Percentiles rank a stretch among this genome's conserved stretches.
Conservation (phyloP, 2,797 vertebrate species). For the Antennarius maculatus region DNA sequence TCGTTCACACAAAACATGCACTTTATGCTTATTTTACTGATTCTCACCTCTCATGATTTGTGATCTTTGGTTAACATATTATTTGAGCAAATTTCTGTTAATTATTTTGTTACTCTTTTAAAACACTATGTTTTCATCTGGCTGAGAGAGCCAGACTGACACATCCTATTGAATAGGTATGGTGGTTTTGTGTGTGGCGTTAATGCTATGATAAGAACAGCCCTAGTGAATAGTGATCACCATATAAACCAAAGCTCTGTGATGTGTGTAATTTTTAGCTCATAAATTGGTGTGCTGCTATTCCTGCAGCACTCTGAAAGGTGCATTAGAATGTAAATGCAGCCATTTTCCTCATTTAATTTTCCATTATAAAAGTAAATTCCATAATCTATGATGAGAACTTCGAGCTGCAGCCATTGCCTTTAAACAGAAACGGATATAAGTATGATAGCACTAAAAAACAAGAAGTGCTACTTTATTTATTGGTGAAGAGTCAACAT, state of each 20-base stretch:
- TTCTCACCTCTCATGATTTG: no score
- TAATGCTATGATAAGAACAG: conserved; percentile 60
- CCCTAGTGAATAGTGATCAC: conserved; percentile 57
- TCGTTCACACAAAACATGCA: no score
- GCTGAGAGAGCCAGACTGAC: no score
- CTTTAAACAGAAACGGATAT: conserved; percentile 34
- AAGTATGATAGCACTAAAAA: conserved; percentile 22
- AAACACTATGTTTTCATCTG: no score
- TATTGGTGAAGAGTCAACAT: conserved; percentile 22
- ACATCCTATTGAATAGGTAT: conserved; percentile 66
- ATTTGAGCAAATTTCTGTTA: no score
- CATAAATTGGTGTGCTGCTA: conserved; percentile 27
- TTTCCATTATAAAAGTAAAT: conserved; percentile 2
- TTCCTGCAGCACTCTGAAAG: conserved; percentile 23
- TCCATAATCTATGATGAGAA: conserved; percentile 52
- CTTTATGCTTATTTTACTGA: no score
- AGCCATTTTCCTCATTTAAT: conserved; percentile 23
- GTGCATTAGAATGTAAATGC: conserved; percentile 43
- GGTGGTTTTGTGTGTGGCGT: conserved; percentile 47
- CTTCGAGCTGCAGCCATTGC: conserved; percentile 35
- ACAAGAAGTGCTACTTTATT: conserved; percentile 21
- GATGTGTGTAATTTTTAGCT: conserved; percentile 38
- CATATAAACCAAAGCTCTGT: conserved; percentile 49
- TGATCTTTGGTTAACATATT: no score
- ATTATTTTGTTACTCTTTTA: no score